Percentiles rank a stretch among this genome's conserved stretches.
phyloP scores from a whole-genome alignment of 2,888 invertebrate genomes.

The Dromius quadrimaculatus region DNA sequence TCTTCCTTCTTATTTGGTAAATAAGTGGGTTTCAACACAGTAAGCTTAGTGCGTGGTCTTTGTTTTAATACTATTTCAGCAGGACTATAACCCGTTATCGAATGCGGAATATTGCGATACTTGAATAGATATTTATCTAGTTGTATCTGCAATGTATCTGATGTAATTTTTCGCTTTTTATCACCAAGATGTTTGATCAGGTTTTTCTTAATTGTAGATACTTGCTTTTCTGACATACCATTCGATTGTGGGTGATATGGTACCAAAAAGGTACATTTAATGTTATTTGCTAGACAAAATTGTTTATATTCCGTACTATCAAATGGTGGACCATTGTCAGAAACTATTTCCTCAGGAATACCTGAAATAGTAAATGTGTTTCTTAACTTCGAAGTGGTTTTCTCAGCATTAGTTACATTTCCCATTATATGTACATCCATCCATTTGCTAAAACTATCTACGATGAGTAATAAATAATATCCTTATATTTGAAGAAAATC shows the following conservation, averaged over 20 bases:
- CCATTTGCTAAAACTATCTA: neutral
- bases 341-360: constrained; percentile 52
- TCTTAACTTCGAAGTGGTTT: neutral
- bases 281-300: neutral
- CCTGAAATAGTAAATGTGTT: neutral
- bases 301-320: neutral
- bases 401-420: neutral
- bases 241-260: neutral
- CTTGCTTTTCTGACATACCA: neutral
- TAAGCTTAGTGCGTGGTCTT: neutral
- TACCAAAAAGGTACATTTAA: neutral
- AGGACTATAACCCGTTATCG: neutral
- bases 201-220: neutral
- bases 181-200: neutral
- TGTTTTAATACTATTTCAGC: neutral
- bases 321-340: constrained; percentile 54
- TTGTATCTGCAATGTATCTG: neutral
- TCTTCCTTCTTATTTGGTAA: neutral
- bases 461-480: neutral
- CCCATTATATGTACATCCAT: neutral
- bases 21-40: neutral
- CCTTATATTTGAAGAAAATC: neutral
- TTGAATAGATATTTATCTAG: no score
- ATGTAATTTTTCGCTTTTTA: neutral
- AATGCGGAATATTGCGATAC: neutral